Conservation (phyloP, 2,797 vertebrate species). For the Hozukius guyotensis region DNA sequence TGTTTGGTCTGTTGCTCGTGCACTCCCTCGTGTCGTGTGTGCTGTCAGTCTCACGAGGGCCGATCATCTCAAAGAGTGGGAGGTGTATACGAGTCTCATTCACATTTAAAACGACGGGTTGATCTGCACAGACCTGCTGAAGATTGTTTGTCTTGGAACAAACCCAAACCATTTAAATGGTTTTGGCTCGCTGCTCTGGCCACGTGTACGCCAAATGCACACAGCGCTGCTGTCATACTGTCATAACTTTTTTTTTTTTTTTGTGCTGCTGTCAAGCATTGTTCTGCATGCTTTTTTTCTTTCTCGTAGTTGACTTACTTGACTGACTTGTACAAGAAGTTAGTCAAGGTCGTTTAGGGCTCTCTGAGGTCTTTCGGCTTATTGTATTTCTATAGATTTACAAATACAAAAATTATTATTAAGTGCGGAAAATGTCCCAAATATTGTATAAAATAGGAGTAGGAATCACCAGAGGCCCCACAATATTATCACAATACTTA, state of each 20-base stretch:
- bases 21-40: background rate
- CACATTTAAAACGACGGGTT: conserved; percentile 17
- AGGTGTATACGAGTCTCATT: conserved; percentile 5
- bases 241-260: background rate
- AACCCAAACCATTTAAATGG: conserved; percentile 39
- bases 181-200: conserved; percentile 15
- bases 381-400: background rate
- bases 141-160: conserved; percentile 45
- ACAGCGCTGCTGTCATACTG: background rate
- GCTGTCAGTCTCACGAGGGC: background rate
- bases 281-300: background rate
- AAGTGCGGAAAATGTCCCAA: background rate
- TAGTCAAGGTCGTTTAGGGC: background rate
- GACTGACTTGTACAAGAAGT: background rate
- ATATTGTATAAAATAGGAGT: background rate
- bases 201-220: background rate
- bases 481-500: too few relatives aligned
- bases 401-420: background rate
- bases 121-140: conserved; percentile 44
- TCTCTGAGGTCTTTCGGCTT: background rate
- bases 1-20: conserved; percentile 9
- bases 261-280: background rate
- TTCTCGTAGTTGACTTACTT: background rate
- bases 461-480: too few relatives aligned
- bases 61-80: conserved; percentile 9